Conservation (phyloP, 2,797 vertebrate species). For the Anguilla marmorata region DNA sequence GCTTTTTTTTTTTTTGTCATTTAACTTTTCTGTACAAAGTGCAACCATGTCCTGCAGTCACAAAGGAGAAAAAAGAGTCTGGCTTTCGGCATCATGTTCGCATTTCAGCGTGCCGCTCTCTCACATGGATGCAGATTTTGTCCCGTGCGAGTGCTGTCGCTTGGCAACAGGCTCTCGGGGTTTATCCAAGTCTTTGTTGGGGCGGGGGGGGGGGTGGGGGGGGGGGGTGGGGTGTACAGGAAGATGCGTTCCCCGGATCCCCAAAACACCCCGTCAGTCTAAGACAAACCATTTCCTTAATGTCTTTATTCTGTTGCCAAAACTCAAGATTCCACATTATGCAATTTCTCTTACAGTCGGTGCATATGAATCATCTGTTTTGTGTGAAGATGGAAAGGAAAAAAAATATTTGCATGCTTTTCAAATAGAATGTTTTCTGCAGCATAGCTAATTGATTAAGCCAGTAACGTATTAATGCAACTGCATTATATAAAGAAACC, state of each 20-base stretch:
- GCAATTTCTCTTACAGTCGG: conserved; percentile 64
- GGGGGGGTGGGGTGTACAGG: conserved; percentile 38
- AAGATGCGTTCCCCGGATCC: conserved; percentile 56
- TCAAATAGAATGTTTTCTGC: conserved; percentile 33
- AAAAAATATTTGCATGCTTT: conserved; percentile 38
- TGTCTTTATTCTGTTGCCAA: conserved; percentile 61
- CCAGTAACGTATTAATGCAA: background rate
- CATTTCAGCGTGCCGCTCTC: background rate
- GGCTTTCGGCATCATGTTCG: background rate
- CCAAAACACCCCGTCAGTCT: conserved; percentile 62
- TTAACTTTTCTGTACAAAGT: background rate
- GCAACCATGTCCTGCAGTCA: background rate
- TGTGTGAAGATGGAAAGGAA: conserved; percentile 58
- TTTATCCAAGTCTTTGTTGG: conserved; percentile 52
- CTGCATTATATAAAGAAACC: background rate
- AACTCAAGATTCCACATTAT: conserved; percentile 66
- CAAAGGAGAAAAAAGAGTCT: background rate
- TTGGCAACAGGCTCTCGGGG: background rate
- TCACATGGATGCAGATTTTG: background rate
- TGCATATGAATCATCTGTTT: conserved; percentile 68
- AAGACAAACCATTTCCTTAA: conserved; percentile 70
- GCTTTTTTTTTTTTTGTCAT: background rate
- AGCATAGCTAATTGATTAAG: conserved; percentile 5
- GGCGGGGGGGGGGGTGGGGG: conserved; percentile 33
- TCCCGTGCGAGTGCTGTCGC: background rate